Evolutionary conservation across 2,888 invertebrate genomes (phyloP).

Genomic region (Masnerella sp.): DNA sequence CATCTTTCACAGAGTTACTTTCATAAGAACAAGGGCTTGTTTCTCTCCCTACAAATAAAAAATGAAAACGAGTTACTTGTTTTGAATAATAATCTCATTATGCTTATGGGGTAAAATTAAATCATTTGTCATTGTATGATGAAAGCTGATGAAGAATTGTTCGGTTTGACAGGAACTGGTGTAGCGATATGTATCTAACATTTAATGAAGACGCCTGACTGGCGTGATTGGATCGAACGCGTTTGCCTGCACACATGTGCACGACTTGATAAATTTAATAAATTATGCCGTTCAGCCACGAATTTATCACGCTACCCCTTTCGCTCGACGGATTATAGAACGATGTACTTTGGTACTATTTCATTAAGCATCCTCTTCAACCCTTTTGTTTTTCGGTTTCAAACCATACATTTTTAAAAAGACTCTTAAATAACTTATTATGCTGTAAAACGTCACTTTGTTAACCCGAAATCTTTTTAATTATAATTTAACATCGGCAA

Average conservation of each 20-base stretch:
- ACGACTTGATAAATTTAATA: slow-evolving; percentile 71
- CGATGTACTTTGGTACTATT: slow-evolving; percentile 64
- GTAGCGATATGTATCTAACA: slow-evolving; percentile 46
- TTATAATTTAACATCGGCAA: no score
- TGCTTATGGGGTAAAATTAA: no score
- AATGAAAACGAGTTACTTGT: no score
- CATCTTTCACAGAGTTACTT: no score
- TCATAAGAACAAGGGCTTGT: no score
- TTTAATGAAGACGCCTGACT: slow-evolving; percentile 56
- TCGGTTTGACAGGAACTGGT: slow-evolving; percentile 37
- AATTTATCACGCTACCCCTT: slow-evolving; percentile 70
- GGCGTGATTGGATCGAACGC: slow-evolving; percentile 55
- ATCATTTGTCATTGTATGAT: no score
- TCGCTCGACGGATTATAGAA: slow-evolving; percentile 56
- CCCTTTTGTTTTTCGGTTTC: slow-evolving; percentile 47
- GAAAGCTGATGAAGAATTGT: background rate
- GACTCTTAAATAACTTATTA: no score
- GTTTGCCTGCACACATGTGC: slow-evolving; percentile 53
- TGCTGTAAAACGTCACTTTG: no score
- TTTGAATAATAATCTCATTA: no score
- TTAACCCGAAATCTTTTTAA: no score
- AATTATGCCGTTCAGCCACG: slow-evolving; percentile 69
- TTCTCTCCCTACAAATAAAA: no score
- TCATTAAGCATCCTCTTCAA: slow-evolving; percentile 64
- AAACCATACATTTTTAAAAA: no score